Percentiles rank a stretch among this genome's conserved stretches.
These are phyloP conservation scores for Alaudala cheleensis DNA, from an alignment of 2,113 vertebrate genomes.

Conservation along the genomic window DNA sequence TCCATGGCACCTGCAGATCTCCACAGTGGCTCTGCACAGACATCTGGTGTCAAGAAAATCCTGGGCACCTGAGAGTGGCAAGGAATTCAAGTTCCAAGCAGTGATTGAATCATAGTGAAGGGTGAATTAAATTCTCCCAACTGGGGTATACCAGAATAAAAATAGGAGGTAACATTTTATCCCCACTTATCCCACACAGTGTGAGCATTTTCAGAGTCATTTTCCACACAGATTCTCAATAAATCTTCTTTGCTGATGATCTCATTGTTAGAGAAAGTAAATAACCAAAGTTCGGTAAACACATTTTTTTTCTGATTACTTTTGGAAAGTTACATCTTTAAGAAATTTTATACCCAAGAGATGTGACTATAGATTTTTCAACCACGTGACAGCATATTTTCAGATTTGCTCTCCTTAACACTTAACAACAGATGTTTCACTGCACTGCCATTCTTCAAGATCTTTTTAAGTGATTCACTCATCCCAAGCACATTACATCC, in stretches of 20 bases:
- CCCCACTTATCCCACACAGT: not conserved
- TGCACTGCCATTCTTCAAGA: not conserved
- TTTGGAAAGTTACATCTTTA: not conserved
- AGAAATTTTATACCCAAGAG: not conserved
- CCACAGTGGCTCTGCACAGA: not conserved
- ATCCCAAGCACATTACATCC: not conserved
- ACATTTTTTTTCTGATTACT: not conserved
- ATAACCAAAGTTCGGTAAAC: not conserved
- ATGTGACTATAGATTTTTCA: not conserved
- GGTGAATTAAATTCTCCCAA: not conserved
- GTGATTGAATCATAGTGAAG: rapidly evolving
- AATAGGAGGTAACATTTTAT: not conserved
- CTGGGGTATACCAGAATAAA: not conserved
- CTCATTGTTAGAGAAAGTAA: not conserved
- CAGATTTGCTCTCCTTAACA: not conserved
- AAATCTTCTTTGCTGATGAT: not conserved
- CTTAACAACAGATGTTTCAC: not conserved
- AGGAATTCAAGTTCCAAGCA: not conserved
- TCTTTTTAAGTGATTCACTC: not conserved
- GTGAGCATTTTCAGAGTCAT: not conserved
- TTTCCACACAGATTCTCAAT: not conserved
- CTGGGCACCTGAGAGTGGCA: not conserved
- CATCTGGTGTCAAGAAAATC: not conserved
- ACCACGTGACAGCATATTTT: not conserved
- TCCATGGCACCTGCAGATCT: not conserved